A percentile compares a stretch with the other conserved stretches of the same genome.
Evolutionary conservation across 2,113 vertebrate genomes (phyloP).

Genomic region (Xenopus borealis): DNA sequence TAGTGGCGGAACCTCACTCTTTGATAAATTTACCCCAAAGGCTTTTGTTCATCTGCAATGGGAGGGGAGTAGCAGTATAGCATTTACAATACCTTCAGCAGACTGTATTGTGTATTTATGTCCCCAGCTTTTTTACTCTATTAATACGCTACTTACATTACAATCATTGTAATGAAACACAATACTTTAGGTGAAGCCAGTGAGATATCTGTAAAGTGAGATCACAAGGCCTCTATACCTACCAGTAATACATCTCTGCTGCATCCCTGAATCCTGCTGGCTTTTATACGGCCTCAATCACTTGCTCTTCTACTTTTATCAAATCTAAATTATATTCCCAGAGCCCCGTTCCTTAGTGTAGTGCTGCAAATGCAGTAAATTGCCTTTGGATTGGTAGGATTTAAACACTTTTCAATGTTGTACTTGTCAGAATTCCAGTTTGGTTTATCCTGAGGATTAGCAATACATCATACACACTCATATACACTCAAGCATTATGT

Average conservation of each 20-base stretch:
- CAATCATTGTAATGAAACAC: not conserved
- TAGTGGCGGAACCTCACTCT: no score
- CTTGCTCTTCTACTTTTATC: slow-evolving; percentile 1
- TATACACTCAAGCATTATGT: no score
- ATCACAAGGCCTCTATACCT: not conserved
- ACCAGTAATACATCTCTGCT: not conserved
- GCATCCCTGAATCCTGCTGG: not conserved
- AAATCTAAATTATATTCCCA: not conserved
- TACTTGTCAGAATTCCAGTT: no score
- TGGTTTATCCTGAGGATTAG: no score
- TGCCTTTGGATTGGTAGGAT: not conserved
- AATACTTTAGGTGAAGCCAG: not conserved
- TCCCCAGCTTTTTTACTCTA: no score
- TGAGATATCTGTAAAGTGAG: not conserved
- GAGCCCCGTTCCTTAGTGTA: not conserved
- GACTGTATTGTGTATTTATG: no score
- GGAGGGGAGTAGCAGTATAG: no score
- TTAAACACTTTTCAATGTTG: not conserved
- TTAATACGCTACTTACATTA: no score
- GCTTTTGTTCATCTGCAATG: no score
- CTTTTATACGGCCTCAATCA: not conserved
- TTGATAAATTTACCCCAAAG: no score
- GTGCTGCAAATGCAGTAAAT: not conserved
- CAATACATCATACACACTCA: no score
- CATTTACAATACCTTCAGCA: no score